Evolutionary conservation across 2,113 vertebrate genomes (phyloP).

Genomic region (Pleuronectes platessa): DNA sequence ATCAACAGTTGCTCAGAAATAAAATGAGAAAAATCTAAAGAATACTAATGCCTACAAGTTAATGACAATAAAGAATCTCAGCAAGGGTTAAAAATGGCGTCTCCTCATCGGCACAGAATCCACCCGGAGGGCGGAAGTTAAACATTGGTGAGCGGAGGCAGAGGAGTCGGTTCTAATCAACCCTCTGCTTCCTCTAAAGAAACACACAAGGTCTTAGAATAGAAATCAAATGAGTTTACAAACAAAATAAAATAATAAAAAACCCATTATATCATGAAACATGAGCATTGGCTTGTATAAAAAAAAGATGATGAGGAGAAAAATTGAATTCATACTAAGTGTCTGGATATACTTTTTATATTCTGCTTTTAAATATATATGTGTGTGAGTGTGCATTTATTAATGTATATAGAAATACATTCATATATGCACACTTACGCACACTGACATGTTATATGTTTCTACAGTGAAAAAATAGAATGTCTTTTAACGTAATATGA

Average conservation of each 20-base stretch:
- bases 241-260: constrained; percentile 35
- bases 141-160: constrained; percentile 35
- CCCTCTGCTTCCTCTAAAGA: constrained; percentile 34
- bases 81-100: constrained; percentile 57
- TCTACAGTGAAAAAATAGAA: constrained; percentile 98
- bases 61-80: constrained; percentile 56
- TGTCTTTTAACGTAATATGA: constrained; percentile 94
- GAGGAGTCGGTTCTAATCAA: neutral
- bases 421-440: constrained; percentile 60
- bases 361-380: constrained; percentile 85
- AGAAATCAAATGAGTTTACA: constrained; percentile 46
- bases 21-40: constrained; percentile 26
- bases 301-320: constrained; percentile 69
- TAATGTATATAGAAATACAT: constrained; percentile 44
- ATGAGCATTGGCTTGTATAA: constrained; percentile 64
- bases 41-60: constrained; percentile 63
- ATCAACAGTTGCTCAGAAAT: constrained; percentile 58
- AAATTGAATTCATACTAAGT: constrained; percentile 73
- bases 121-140: constrained; percentile 49
- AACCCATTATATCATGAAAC: constrained; percentile 55
- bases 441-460: constrained; percentile 82
- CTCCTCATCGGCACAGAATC: constrained; percentile 57
- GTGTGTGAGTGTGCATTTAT: constrained; percentile 69
- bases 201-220: constrained; percentile 50
- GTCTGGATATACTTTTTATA: constrained; percentile 85